phyloP scores from a whole-genome alignment of 2,113 vertebrate species.

The Perca fluviatilis region DNA sequence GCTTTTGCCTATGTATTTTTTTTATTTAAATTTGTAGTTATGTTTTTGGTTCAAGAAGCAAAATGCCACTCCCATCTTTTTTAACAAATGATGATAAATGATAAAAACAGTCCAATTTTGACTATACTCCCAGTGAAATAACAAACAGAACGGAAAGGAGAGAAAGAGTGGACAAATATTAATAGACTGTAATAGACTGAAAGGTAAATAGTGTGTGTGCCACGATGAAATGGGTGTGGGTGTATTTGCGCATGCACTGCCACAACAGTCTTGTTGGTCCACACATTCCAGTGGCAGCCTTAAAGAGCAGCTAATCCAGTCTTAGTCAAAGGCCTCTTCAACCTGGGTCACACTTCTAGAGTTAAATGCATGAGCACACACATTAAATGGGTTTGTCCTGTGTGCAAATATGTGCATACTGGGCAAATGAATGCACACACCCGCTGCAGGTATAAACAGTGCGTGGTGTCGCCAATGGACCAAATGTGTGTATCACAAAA shows the following conservation, averaged over 20 bases:
- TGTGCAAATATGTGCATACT: slow-evolving; percentile 29
- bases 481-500: slow-evolving; percentile 5
- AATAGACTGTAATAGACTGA: slow-evolving; percentile 53
- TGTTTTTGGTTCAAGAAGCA: background rate
- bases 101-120: slow-evolving; percentile 40
- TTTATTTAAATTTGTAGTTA: background rate
- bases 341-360: slow-evolving; percentile 43
- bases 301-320: slow-evolving; percentile 71
- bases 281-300: slow-evolving; percentile 71
- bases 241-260: slow-evolving; percentile 6
- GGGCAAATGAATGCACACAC: slow-evolving; percentile 5
- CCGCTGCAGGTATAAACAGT: background rate
- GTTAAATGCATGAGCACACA: slow-evolving; percentile 25
- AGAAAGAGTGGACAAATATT: slow-evolving; percentile 11
- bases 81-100: background rate
- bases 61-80: background rate
- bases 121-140: slow-evolving; percentile 14
- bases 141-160: background rate
- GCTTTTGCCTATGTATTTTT: background rate
- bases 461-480: background rate
- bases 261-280: slow-evolving; percentile 57
- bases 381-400: background rate
- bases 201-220: slow-evolving; percentile 51
- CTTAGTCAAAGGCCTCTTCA: slow-evolving; percentile 61
- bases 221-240: slow-evolving; percentile 1